Evolutionary conservation across 2,888 invertebrate genomes (phyloP), one percentile per base, ranked within the genome.

Genomic region (Siphlonurus alternatus): DNA sequence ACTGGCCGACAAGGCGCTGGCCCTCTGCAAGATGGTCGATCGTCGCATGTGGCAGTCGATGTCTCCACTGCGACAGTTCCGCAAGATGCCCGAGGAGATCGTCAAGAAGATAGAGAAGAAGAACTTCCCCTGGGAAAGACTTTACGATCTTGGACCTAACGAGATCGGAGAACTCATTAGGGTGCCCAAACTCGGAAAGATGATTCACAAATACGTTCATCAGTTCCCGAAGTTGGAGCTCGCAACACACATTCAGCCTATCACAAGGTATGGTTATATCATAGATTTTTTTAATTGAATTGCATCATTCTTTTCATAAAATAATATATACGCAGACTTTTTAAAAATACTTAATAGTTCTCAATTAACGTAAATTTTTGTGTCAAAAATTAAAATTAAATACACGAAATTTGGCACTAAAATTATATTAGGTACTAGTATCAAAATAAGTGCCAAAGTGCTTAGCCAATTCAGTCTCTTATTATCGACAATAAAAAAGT

Each of bases 21-120:
- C 94, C 0, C 80, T 99, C 3, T 97, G 97, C 77, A 99, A 99
- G 77, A 99, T 99, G 98, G 94, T 99, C 66, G 96, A 98, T 74
- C 84, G 94, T 1, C 81, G 98, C 38, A 97, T 98, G 96, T 99
- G 99, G 99, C 97, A 98, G 75, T 96, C 96, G 0, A 96, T 99
- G 96, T 96, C 95, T 1, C 99, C 99, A 1, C 78, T 99, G 18
- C 78, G 99, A 18, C 99, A 99, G 75, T 99, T 99, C 74, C 84
- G 91, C 68, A 98, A 96, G 75, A 95, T 97, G 85, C 98, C 94
- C 0, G 95, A 94, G 72, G 97, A 97, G 79, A 89, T 93, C 20
- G 87, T 98, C 7, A 93, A 95, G 73, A 97, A 98, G 74, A 85
- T 99, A 24, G 99, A 99, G 74, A 99, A 99, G 82, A 99, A 99